Percentiles rank a stretch among this genome's conserved stretches.
Evolutionary conservation across 2,113 vertebrate genomes (phyloP).

Genomic region (Herpetotheres cachinnans): DNA sequence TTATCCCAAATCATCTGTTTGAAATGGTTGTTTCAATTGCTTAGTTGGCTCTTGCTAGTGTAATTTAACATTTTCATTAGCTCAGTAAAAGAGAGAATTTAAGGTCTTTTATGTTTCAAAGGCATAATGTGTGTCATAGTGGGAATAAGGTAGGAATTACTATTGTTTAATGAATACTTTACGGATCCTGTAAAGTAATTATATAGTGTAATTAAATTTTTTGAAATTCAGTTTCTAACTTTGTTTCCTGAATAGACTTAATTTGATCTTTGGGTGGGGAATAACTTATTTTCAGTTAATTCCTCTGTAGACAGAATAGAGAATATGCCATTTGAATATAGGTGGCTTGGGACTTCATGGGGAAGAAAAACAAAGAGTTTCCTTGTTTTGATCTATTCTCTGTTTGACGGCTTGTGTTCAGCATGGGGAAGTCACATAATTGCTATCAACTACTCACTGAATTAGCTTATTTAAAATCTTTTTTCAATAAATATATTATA

Average conservation of each 20-base stretch:
- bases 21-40: slow-evolving; percentile 53
- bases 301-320: slow-evolving; percentile 35
- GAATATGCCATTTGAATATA: slow-evolving; percentile 51
- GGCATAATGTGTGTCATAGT: slow-evolving; percentile 46
- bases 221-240: slow-evolving; percentile 75
- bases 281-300: slow-evolving; percentile 55
- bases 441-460: not conserved
- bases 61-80: slow-evolving; percentile 70
- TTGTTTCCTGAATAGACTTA: slow-evolving; percentile 67
- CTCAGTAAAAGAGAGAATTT: slow-evolving; percentile 61
- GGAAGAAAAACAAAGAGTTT: not conserved
- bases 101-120: slow-evolving; percentile 68
- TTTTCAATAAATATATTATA: not conserved
- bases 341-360: slow-evolving; percentile 27
- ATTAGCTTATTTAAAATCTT: slow-evolving; percentile 50
- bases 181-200: slow-evolving; percentile 69
- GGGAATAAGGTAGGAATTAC: slow-evolving; percentile 72
- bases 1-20: slow-evolving; percentile 57
- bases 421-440: slow-evolving; percentile 10
- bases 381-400: slow-evolving; percentile 41
- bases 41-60: slow-evolving; percentile 39
- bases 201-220: slow-evolving; percentile 75
- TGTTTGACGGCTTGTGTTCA: not conserved
- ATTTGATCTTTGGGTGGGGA: slow-evolving; percentile 59
- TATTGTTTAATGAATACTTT: slow-evolving; percentile 75